Base-by-base conservation (phyloP, 2,113 vertebrate species). In the Chionis minor region DNA sequence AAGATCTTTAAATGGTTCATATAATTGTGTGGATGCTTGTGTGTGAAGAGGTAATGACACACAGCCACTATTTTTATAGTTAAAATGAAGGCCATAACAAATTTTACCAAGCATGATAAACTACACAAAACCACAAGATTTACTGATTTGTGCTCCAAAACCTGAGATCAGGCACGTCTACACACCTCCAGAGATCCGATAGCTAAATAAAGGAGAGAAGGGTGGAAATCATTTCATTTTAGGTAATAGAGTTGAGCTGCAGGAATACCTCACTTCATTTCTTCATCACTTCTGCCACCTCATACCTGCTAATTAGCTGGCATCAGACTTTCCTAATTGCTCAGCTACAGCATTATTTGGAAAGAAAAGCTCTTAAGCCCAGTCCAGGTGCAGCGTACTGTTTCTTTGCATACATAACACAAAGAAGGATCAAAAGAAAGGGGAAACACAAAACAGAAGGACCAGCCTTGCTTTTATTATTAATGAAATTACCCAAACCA, bases 111-210 rank as follows among this genome's bases (percentile, higher is more conserved):
- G 27, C 72, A 45, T 49, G 8, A 35, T 33, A 89, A 49, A 35
- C 9, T n/a, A 14, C 15, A 67, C 38, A 32, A 63, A 79, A 44
- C 23, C n/a, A 54, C 8, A 77, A 79, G 23, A 61, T 69, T 65
- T 69, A 70, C 9, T 61, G 23, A 33, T 94, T 45, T 89, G 27
- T 80, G 23, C 27, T 89, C 12, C 33, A 81, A 56, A 83, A 81
- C 0, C 49, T 24, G 49, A 51, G 22, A 51, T 51, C 49, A 51
- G 22, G 49, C 4, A 23, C 0, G 0, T 62, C 30, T 27, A 54
- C 32, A 44, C 6, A 58, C 6, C 35, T 74, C 26, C 12, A 85
- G 81, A 49, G 26, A 35, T 30, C 5, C 44, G 18, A 56, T 6
- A 35, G 18, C 8, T 73, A 65, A 88, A 65, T 73, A 61, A 92